Base-by-base conservation (phyloP, 2,113 vertebrate species). In the Pachypanchax playfairii region DNA sequence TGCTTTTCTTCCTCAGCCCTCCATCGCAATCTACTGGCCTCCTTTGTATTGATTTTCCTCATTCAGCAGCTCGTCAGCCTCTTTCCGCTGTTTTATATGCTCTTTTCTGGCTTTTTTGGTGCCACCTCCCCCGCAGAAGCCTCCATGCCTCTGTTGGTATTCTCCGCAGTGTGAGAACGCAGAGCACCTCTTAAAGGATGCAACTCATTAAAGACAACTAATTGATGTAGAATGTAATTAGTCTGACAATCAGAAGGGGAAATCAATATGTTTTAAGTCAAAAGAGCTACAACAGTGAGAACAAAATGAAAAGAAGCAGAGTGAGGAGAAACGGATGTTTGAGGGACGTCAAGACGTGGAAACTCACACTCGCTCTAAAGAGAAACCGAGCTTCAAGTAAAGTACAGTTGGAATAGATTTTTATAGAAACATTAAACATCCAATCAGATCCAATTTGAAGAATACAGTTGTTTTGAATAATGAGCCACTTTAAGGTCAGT, bases 211-310 rank as follows among this genome's bases (percentile, higher is more conserved):
- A 85, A 79, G 80, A 51, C 56, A 22, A 46, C 75, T 74, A 77
- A 79, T 80, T 78, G 84, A 85, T 86, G 70, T 74, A 80, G 71
- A 82, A 69, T 39, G 65, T 75, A 76, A 82, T 86, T 83, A 80
- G 77, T 54, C 77, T 68, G 73, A 83, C 82, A 81, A 81, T 79
- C n/a, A 13, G 43, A 49, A 70, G 64, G 35, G 48, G 75, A 74
- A 76, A 81, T 85, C 82, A 75, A 86, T 81, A 79, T 73, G 75
- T 68, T 83, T 61, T 51, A 15, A 28, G 11, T 52, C 49, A 63
- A 69, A 67, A 57, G 53, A 79, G 55, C n/a, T 42, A 38, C 29
- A 61, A 28, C 31, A 10, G 25, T 13, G 50, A 64, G 47, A 56
- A 71, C 8, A 14, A 62, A 78, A 59, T 25, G 58, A 61, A 59